phyloP scores from a whole-genome alignment of 2,888 invertebrate species.

The Parnassius smintheus region DNA sequence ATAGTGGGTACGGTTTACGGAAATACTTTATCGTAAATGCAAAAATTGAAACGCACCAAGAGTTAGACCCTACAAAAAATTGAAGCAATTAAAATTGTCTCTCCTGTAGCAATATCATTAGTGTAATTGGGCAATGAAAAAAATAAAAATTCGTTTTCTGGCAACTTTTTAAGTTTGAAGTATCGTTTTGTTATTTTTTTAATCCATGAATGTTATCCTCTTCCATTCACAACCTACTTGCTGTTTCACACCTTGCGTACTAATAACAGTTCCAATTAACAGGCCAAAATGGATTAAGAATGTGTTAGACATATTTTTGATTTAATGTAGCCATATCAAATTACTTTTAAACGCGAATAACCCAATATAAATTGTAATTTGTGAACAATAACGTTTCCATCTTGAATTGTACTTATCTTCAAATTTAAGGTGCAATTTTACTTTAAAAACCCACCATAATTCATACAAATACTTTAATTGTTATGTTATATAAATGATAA shows the following conservation, averaged over 20 bases:
- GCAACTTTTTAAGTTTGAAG: conserved; percentile 15
- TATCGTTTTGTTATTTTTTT: conserved; percentile 24
- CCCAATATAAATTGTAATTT: too few relatives aligned
- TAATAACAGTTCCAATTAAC: conserved; percentile 58
- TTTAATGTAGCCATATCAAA: not conserved
- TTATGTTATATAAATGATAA: not conserved
- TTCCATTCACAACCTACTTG: conserved; percentile 31
- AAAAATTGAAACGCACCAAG: not conserved
- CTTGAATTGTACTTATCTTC: too few relatives aligned
- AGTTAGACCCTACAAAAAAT: not conserved
- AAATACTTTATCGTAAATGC: conserved; percentile 10
- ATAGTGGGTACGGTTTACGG: not conserved
- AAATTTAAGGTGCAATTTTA: too few relatives aligned
- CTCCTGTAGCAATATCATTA: conserved; percentile 19
- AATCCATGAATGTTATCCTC: conserved; percentile 27
- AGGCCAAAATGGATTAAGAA: conserved; percentile 39
- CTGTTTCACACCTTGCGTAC: conserved; percentile 61
- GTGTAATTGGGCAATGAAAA: conserved; percentile 14
- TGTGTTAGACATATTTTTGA: conserved; percentile 39
- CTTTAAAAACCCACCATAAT: too few relatives aligned
- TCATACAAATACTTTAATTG: too few relatives aligned
- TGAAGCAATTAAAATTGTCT: conserved; percentile 8
- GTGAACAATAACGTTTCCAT: too few relatives aligned
- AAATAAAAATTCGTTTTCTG: conserved; percentile 5
- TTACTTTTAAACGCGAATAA: too few relatives aligned